A percentile compares a stretch with the other conserved stretches of the same genome.
phyloP scores from a whole-genome alignment of 1,140 invertebrate genomes.

The Magallana gigas region DNA sequence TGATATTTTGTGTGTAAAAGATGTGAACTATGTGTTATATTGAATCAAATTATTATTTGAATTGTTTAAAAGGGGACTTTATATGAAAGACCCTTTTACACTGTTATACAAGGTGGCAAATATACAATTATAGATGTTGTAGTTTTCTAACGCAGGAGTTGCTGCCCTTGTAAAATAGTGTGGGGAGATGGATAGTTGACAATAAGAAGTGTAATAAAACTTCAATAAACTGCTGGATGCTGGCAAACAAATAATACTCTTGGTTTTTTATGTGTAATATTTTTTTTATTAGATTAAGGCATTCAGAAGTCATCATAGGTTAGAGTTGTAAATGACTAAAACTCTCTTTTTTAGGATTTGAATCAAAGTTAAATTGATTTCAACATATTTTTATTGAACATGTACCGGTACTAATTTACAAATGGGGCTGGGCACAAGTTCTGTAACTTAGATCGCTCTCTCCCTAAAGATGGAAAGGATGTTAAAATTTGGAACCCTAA shows the following conservation, averaged over 20 bases:
- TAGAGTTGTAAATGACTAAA: too few species aligned
- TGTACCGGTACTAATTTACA: too few species aligned
- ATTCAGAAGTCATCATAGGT: too few species aligned
- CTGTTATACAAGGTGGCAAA: constrained; percentile 20
- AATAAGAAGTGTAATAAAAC: background rate
- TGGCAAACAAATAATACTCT: background rate
- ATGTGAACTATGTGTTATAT: background rate
- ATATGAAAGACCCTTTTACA: background rate
- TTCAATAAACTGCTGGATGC: constrained; percentile 17
- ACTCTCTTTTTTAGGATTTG: too few species aligned
- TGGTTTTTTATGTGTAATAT: too few species aligned
- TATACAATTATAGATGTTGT: background rate
- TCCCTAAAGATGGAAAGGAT: too few species aligned
- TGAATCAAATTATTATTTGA: background rate
- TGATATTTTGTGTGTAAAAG: background rate
- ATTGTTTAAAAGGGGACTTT: background rate
- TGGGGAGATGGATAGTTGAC: background rate
- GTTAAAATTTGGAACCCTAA: too few species aligned
- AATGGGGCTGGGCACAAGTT: too few species aligned
- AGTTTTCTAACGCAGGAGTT: background rate
- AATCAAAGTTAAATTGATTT: too few species aligned
- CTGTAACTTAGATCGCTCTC: too few species aligned
- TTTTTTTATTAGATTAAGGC: too few species aligned
- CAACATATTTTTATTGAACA: too few species aligned
- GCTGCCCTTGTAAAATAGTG: constrained; percentile 13